Percentiles rank a stretch among this genome's conserved stretches.
phyloP scores from a whole-genome alignment of 2,113 vertebrate genomes.

The Tachuris rubrigastra region DNA sequence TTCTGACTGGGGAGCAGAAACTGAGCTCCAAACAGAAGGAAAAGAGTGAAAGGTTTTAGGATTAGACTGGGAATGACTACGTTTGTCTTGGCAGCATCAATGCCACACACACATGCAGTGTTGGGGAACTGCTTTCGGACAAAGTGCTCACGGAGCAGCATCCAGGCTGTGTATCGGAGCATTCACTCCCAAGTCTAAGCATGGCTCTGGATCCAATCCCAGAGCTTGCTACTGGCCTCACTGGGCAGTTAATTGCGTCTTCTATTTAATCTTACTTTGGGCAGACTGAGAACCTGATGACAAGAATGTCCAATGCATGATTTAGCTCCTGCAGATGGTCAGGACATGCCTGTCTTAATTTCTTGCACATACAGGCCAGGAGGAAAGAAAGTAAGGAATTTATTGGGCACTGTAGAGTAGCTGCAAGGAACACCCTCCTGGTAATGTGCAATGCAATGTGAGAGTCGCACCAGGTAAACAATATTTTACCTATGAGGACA shows the following conservation, averaged over 20 bases:
- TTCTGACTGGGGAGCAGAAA: constrained; percentile 3
- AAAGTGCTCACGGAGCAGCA: not conserved
- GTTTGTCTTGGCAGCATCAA: not conserved
- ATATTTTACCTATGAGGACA: not conserved
- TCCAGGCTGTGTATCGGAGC: not conserved
- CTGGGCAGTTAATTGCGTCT: not conserved
- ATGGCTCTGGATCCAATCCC: not conserved
- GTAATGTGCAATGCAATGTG: not conserved
- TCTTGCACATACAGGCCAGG: not conserved
- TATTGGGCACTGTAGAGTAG: not conserved
- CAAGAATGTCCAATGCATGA: not conserved
- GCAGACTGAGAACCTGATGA: not conserved
- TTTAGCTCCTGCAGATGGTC: constrained; percentile 12
- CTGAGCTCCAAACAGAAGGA: not conserved
- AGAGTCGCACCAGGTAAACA: not conserved
- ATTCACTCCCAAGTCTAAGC: accelerated
- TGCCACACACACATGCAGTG: accelerated
- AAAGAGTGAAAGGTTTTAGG: not conserved
- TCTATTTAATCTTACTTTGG: not conserved
- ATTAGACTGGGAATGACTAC: not conserved
- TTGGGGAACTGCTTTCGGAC: not conserved
- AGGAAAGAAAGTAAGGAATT: not conserved
- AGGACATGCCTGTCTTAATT: not conserved
- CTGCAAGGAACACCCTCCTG: not conserved
- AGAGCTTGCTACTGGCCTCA: not conserved